Evolutionary conservation across 2,888 invertebrate genomes (phyloP), one percentile per base, ranked within the genome.

Genomic region (Gonocerus acuteangulatus): DNA sequence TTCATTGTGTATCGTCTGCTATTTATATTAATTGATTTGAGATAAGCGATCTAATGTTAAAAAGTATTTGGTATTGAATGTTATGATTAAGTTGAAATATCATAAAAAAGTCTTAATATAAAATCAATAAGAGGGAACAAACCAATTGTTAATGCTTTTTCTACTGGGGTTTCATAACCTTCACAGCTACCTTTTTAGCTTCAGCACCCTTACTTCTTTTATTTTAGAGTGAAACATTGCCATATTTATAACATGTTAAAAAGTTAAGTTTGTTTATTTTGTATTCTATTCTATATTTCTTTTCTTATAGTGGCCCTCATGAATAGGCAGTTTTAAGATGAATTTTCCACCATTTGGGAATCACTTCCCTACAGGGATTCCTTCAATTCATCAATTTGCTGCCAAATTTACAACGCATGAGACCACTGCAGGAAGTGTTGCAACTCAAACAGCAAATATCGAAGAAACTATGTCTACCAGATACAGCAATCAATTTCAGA

Each of bases 301-400:
- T 52, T 19, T 21, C 39, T 52, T 52, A 15, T 39, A 52, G 52
- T 36, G 39, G 36, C 15, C 51, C 52, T 21, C 47, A 45, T 47
- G 48, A 58, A 18, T 32, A n/a, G 45, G n/a, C 34, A 47, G 9
- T 11, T 15, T 44, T 22, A 65, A 27, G 22, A 90, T 90, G 90
- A 90, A 90, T 79, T 90, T 90, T 78, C 83, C 89, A 71, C 88
- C 89, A 68, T 90, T 89, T 74, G 86, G 87, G 70, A 84, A 86
- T 70, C 89, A 83, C 75, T 87, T 86, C 73, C 85, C 86, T 69
- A 82, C 84, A 68, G 80, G 85, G 69, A 82, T 89, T 69, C 87
- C 89, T 67, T 83, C 85, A 62, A 87, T 90, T 72, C 88, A 89
- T 74, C 89, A 90, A 75, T 89, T 89, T 74, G 82, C 86, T 34